Evolutionary conservation across 1,140 invertebrate species (phyloP).

Genomic region (Mylabris phalerata): DNA sequence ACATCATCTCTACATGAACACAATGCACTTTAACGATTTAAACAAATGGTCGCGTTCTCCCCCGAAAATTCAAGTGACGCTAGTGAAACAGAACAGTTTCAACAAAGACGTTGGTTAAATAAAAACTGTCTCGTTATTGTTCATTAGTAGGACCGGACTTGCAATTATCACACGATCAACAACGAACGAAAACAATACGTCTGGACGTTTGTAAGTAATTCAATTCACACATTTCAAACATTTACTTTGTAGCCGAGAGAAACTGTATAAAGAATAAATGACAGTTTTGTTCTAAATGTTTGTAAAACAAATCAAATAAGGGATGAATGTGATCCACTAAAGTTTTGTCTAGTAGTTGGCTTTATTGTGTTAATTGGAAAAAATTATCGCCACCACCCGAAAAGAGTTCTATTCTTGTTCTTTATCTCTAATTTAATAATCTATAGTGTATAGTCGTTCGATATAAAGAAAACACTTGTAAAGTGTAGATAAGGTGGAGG

Average conservation of each 20-base stretch:
- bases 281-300: too few relatives aligned
- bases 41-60: conserved; percentile 18
- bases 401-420: too few relatives aligned
- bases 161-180: neutral
- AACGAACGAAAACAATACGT: too few relatives aligned
- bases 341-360: too few relatives aligned
- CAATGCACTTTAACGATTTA: conserved; percentile 24
- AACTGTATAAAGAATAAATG: too few relatives aligned
- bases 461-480: conserved; percentile 23
- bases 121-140: neutral
- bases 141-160: neutral
- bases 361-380: too few relatives aligned
- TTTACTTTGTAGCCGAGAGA: too few relatives aligned
- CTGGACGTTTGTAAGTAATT: too few relatives aligned
- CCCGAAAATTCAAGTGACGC: conserved; percentile 2
- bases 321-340: too few relatives aligned
- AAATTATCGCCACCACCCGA: too few relatives aligned
- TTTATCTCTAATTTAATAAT: neutral
- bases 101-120: neutral
- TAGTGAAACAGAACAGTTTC: conserved; percentile 2
- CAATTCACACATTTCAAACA: too few relatives aligned
- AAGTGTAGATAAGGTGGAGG: conserved; percentile 15
- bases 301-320: too few relatives aligned
- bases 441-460: neutral
- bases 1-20: conserved; percentile 14